Evolutionary conservation across 2,113 vertebrate species (phyloP), one percentile per base, ranked within the genome.

Genomic region (Notothenia rossii): DNA sequence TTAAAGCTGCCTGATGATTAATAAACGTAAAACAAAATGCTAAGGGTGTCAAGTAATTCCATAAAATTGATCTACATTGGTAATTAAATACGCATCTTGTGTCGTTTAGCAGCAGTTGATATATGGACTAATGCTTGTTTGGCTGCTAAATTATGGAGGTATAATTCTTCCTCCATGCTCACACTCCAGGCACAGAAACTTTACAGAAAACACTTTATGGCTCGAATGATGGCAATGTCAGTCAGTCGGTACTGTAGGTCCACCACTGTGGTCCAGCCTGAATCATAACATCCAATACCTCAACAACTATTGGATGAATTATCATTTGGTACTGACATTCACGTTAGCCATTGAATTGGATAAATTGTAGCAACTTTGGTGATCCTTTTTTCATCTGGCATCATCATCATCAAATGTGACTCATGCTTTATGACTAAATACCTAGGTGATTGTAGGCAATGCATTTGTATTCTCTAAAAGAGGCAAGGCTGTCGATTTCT

Each of bases 1-100:
- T 71, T 69, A 11, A 70, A 74, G 29, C 20, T 63, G 55, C 58
- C 45, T 59, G 25, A 67, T 66, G 18, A 67, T 75, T 72, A 70
- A 13, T 15, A 53, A 72, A 77, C 15, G 45, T 45, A 18, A 25
- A 5, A 61, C 0, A 62, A 71, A 61, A 55, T 58, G 20, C 29
- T 9, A 7, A 50, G 43, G 40, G 76, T n/a, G 55, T 63, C 22
- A 69, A 36, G 17, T 1, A 0, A 53, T 4, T 65, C n/a, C 58
- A 65, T 60, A 7, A 74, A 68, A 69, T 6, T 0, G 6, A 46
- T 66, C 9, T 60, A 36, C 22, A 60, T 73, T 53, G n/a, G 18
- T 61, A 46, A 75, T 33, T 48, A 29, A 43, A 4, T 29, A 4
- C 25, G 50, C n/a, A 45, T 51, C 13, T 62, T 77, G 71, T 76